Evolutionary conservation across 2,113 vertebrate genomes (phyloP).

Genomic region (Phasianus colchicus): DNA sequence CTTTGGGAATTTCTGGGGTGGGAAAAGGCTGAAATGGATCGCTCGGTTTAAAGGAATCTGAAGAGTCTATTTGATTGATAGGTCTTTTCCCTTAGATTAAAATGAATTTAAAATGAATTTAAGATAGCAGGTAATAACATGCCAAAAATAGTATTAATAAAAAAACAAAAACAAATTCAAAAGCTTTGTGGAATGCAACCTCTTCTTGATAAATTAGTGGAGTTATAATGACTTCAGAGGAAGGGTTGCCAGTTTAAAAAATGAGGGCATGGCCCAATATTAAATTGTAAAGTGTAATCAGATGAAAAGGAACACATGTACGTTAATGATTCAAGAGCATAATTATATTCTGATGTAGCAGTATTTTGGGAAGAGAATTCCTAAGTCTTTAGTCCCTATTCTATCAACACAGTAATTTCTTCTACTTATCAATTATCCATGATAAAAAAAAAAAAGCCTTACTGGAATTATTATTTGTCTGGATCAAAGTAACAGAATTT

Average conservation of each 20-base stretch:
- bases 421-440: background rate
- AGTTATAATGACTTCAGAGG: conserved; percentile 4
- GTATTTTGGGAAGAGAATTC: background rate
- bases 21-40: conserved; percentile 90
- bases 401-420: background rate
- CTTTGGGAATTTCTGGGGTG: conserved; percentile 88
- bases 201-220: background rate
- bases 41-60: conserved; percentile 91
- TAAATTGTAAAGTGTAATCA: background rate
- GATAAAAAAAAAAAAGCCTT: no score
- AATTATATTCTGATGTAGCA: background rate
- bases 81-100: conserved; percentile 91
- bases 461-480: background rate
- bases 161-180: background rate
- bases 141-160: background rate
- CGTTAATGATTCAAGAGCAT: background rate
- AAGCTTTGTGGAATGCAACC: conserved; percentile 28
- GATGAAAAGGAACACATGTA: background rate
- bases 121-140: conserved; percentile 67
- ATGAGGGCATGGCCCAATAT: background rate
- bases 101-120: conserved; percentile 77
- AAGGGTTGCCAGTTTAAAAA: conserved; percentile 19
- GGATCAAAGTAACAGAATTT: background rate
- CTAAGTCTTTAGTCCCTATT: background rate
- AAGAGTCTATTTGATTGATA: conserved; percentile 90